Conservation (phyloP, 2,113 vertebrate species). For the Procavia capensis region DNA sequence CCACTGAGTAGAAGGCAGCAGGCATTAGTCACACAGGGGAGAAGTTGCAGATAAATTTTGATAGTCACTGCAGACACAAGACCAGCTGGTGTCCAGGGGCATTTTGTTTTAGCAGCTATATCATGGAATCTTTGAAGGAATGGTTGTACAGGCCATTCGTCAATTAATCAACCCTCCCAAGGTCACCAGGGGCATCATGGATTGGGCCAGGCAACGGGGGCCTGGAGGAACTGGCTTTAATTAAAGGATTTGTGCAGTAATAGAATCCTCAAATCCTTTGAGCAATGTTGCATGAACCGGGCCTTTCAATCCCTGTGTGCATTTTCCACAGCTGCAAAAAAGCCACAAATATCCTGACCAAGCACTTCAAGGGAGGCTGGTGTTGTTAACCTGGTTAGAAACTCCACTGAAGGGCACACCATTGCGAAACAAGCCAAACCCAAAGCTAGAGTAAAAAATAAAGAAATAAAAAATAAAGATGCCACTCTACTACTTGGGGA, state of each 20-base stretch:
- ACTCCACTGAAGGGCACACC: conserved; percentile 33
- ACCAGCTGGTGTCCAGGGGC: conserved; percentile 72
- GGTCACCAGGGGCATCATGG: conserved; percentile 62
- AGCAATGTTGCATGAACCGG: conserved; percentile 76
- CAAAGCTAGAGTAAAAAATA: not conserved
- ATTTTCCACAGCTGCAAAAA: conserved; percentile 50
- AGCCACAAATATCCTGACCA: conserved; percentile 65
- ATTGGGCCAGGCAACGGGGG: conserved; percentile 50
- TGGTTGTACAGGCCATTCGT: conserved; percentile 63
- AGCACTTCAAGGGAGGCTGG: conserved; percentile 57
- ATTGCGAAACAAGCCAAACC: conserved; percentile 19
- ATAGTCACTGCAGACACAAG: conserved; percentile 68
- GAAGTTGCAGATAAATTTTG: conserved; percentile 77
- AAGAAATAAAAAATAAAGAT: not conserved
- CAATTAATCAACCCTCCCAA: conserved; percentile 78
- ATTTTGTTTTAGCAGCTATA: conserved; percentile 76
- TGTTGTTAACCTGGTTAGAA: conserved; percentile 57
- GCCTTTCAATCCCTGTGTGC: conserved; percentile 68
- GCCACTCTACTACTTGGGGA: rapidly evolving
- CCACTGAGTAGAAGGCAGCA: conserved; percentile 82
- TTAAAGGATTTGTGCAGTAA: conserved; percentile 80
- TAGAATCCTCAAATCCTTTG: conserved; percentile 81
- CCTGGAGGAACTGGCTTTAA: conserved; percentile 78
- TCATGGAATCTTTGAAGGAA: conserved; percentile 74
- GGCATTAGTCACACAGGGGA: conserved; percentile 80